Base-by-base conservation (phyloP, 1,140 invertebrate genomes). In the Diachasmimorpha longicaudata region DNA sequence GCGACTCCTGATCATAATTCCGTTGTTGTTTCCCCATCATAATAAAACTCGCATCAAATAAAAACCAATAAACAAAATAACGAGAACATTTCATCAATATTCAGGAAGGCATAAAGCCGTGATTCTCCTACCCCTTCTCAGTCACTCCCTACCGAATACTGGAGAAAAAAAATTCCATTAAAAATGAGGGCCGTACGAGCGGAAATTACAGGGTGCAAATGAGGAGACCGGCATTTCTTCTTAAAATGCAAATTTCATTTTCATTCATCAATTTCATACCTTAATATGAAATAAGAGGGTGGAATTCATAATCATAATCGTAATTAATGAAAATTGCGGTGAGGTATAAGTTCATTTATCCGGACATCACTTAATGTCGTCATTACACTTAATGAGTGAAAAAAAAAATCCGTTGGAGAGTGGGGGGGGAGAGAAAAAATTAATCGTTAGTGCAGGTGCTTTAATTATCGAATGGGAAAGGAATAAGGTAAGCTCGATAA, bases 381-480 rank as follows among this genome's bases (percentile, higher is more conserved):
- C 63, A 67, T 44, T 74, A 78, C 68, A 72, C 31, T 78, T 42
- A 71, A 55, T 58, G 70, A 67, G 69, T 11, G n/a, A n/a, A 55
- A 73, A 70, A 77, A 74, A 77, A 76, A 42, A 42, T 42, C 9
- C n/a, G n/a, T n/a, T n/a, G n/a, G n/a, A n/a, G n/a, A n/a, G n/a
- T n/a, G 39, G 3, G 14, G 52, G n/a, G 44, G n/a, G 44, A 9
- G 2, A 46, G 19, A 79, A 68, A 79, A 67, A 70, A 71, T 70
- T 73, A 70, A 73, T 74, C 72, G 75, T 74, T 73, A 74, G 70
- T 74, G 48, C 74, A 76, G 52, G 72, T 67, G 72, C 58, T 58
- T 67, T 79, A 76, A 79, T 79, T 76, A 76, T 79, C 73, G 70
- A 76, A 79, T 76, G 75, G 75, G 58, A 25, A 39, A 52, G 76